Evolutionary conservation across 2,888 invertebrate genomes (phyloP).

Genomic region (Linyphia triangularis): DNA sequence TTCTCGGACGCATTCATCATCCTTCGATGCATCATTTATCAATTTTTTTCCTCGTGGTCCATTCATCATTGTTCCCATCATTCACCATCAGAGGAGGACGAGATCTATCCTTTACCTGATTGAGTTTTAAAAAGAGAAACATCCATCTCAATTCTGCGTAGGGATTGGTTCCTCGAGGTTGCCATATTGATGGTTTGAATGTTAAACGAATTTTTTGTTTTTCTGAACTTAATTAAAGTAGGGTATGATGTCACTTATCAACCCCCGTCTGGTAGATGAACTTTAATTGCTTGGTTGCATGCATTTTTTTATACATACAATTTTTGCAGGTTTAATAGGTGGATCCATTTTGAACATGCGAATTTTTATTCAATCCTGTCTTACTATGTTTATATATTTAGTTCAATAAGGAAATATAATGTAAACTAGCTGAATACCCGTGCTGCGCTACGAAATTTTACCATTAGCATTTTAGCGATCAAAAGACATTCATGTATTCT

Average conservation of each 20-base stretch:
- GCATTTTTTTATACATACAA: no score
- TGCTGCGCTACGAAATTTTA: no score
- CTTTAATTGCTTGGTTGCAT: slow-evolving; percentile 3
- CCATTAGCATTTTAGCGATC: no score
- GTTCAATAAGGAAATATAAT: no score
- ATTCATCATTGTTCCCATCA: slow-evolving; percentile 62
- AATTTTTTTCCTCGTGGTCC: slow-evolving; percentile 28
- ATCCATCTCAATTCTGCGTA: slow-evolving; percentile 15
- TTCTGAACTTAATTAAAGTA: neutral
- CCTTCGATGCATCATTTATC: slow-evolving; percentile 21
- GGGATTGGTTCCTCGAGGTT: neutral
- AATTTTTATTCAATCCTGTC: no score
- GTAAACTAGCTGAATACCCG: no score
- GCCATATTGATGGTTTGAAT: neutral
- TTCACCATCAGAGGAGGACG: neutral
- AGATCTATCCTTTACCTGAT: neutral
- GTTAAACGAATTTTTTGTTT: neutral
- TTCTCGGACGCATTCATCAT: slow-evolving; percentile 22
- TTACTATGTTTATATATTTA: no score
- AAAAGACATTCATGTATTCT: no score
- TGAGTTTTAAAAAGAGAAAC: neutral
- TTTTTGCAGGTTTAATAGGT: no score
- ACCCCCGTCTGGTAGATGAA: neutral
- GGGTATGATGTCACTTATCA: neutral
- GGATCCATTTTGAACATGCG: no score